Conservation (phyloP, 2,888 invertebrate genomes). For the Adineta ricciae region DNA sequence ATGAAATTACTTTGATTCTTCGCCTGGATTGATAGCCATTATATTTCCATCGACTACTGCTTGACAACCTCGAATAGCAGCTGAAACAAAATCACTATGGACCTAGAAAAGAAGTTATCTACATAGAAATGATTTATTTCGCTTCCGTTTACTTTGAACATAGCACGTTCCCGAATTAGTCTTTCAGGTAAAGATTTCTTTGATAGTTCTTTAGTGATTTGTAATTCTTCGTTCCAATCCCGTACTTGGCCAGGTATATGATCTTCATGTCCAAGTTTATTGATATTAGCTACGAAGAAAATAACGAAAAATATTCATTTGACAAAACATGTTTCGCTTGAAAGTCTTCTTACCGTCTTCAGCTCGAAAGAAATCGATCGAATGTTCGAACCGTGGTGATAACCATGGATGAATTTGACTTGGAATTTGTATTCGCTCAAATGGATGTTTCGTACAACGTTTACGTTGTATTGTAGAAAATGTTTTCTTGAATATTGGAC, state of each 20-base stretch:
- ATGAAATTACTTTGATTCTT: slow-evolving; percentile 56
- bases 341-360: slow-evolving; percentile 69
- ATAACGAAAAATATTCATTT: too few species aligned
- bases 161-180: slow-evolving; percentile 81
- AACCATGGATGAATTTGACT: slow-evolving; percentile 94
- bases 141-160: slow-evolving; percentile 91
- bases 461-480: slow-evolving; percentile 42
- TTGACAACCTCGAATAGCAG: slow-evolving; percentile 89
- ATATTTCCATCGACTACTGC: slow-evolving; percentile 99
- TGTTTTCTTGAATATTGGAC: slow-evolving; percentile 63
- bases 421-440: slow-evolving; percentile 90
- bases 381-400: slow-evolving; percentile 78
- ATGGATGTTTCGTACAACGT: slow-evolving; percentile 71
- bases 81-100: slow-evolving; percentile 94
- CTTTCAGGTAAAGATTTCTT: slow-evolving; percentile 83
- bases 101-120: not conserved
- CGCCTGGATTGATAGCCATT: slow-evolving; percentile 97
- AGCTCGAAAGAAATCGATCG: slow-evolving; percentile 89
- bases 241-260: slow-evolving; percentile 69
- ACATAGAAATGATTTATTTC: too few species aligned
- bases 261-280: slow-evolving; percentile 33
- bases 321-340: not conserved
- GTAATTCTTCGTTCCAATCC: slow-evolving; percentile 98
- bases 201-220: slow-evolving; percentile 87
- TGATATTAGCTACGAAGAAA: slow-evolving; percentile 18